These are phyloP conservation scores for Acropora yongei DNA, from an alignment of 64 coral and sea anemone species.

Conservation along the genomic window DNA sequence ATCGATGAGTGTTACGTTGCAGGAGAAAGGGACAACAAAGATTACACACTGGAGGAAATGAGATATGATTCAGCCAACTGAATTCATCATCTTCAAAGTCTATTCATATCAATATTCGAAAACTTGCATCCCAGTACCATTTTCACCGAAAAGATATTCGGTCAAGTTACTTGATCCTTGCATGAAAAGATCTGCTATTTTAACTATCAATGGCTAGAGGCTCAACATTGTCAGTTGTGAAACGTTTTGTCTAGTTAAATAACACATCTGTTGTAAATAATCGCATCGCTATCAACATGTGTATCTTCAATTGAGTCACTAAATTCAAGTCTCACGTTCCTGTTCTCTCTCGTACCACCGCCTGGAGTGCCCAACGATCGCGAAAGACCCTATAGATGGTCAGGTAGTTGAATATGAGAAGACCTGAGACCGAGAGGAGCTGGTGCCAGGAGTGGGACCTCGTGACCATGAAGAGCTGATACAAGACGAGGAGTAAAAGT, in stretches of 20 bases:
- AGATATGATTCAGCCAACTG: too few relatives aligned
- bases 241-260: neutral
- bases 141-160: too few relatives aligned
- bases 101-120: too few relatives aligned
- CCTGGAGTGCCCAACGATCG: slow-evolving; percentile 98
- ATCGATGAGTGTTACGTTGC: too few relatives aligned
- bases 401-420: slow-evolving; percentile 93
- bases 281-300: slow-evolving; percentile 2
- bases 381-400: slow-evolving; percentile 88
- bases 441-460: slow-evolving; percentile 91
- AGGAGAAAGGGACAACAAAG: too few relatives aligned
- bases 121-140: too few relatives aligned
- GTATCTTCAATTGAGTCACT: neutral
- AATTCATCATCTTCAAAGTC: too few relatives aligned
- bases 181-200: too few relatives aligned
- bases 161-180: too few relatives aligned
- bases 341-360: slow-evolving; percentile 54
- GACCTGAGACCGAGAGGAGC: slow-evolving; percentile 81
- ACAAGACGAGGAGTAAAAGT: slow-evolving; percentile 78
- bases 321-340: slow-evolving; percentile 19
- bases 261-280: slow-evolving; percentile 1
- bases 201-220: too few relatives aligned
- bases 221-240: neutral
- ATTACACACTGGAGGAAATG: too few relatives aligned
- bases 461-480: slow-evolving; percentile 89